Conservation (phyloP, 2,113 vertebrate genomes). For the Strix aluco region DNA sequence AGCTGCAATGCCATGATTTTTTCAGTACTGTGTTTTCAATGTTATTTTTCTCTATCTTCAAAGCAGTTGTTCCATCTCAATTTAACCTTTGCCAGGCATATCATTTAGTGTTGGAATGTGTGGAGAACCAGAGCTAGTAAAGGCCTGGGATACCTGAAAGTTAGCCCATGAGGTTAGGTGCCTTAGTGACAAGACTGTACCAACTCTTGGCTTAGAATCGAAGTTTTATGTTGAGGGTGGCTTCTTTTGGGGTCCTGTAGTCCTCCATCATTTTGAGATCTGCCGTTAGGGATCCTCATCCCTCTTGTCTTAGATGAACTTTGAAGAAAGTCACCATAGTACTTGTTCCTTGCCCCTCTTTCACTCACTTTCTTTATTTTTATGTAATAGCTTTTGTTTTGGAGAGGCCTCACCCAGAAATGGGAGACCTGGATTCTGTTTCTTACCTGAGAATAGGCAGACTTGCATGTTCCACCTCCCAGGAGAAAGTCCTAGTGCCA, state of each 20-base stretch:
- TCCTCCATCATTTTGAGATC: neutral
- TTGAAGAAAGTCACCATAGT: neutral
- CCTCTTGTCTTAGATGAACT: neutral
- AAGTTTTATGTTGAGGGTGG: neutral
- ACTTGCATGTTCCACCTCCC: neutral
- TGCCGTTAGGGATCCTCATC: accelerated
- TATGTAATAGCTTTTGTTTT: accelerated
- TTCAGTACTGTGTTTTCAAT: neutral
- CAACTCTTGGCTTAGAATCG: neutral
- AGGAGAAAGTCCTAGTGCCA: neutral
- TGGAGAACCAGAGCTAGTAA: neutral
- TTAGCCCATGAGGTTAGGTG: neutral
- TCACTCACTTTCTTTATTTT: neutral
- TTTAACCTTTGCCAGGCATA: neutral
- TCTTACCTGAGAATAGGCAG: neutral
- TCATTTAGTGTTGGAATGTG: neutral
- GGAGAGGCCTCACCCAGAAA: neutral
- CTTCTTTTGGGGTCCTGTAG: neutral
- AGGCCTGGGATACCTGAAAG: neutral
- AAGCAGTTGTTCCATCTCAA: neutral
- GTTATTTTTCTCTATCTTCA: neutral
- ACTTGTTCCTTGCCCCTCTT: neutral
- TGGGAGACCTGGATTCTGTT: neutral
- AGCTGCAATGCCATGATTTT: neutral
- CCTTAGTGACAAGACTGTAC: neutral